Evolutionary conservation across 2,888 invertebrate genomes (phyloP).

Genomic region (Rotaria macrura): DNA sequence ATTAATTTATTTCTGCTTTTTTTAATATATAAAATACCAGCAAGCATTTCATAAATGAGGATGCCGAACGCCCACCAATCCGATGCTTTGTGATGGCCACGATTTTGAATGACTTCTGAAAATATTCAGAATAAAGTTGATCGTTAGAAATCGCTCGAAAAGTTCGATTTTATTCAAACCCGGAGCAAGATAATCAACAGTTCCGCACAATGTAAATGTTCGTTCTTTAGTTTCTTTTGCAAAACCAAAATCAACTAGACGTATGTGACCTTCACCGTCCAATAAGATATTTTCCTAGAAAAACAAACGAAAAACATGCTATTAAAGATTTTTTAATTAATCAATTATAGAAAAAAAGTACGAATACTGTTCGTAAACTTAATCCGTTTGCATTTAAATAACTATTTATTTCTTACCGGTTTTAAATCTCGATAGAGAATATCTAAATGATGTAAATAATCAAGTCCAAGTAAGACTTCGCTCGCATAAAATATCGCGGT

Average conservation of each 20-base stretch:
- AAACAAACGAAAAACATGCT: too few species aligned
- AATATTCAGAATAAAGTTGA: background rate
- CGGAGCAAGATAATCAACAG: slow-evolving; percentile 33
- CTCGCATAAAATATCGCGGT: slow-evolving; percentile 81
- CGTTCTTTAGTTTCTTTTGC: slow-evolving; percentile 27
- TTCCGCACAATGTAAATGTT: slow-evolving; percentile 32
- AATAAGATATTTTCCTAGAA: slow-evolving; percentile 31
- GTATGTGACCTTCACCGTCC: slow-evolving; percentile 26
- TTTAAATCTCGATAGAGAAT: slow-evolving; percentile 45
- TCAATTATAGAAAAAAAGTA: too few species aligned
- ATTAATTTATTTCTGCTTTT: background rate
- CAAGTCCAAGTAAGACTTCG: slow-evolving; percentile 82
- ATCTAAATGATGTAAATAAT: slow-evolving; percentile 68
- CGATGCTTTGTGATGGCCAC: slow-evolving; percentile 25
- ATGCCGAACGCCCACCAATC: slow-evolving; percentile 34
- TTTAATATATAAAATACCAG: slow-evolving; percentile 53
- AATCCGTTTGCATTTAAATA: too few species aligned
- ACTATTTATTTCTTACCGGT: slow-evolving; percentile 52
- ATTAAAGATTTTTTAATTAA: too few species aligned
- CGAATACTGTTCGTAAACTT: too few species aligned
- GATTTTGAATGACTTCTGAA: slow-evolving; percentile 20
- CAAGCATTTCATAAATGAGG: slow-evolving; percentile 49
- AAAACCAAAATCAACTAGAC: slow-evolving; percentile 34
- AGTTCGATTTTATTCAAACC: background rate
- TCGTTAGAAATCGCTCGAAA: background rate